Conservation (phyloP, 2,113 vertebrate genomes). For the Epinephelus lanceolatus region DNA sequence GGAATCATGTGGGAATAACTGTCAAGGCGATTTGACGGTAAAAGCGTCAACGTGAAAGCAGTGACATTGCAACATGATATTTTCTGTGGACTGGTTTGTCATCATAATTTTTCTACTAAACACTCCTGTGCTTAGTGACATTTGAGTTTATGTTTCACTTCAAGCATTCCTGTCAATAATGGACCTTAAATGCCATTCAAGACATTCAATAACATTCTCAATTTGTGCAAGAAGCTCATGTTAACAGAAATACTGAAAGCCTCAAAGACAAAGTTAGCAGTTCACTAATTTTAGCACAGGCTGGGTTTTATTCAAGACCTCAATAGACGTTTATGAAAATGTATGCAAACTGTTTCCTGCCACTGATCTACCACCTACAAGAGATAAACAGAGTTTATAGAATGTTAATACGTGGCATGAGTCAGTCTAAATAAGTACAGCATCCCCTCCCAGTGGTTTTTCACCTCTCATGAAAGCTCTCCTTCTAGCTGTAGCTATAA, state of each 20-base stretch:
- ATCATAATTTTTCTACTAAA: not conserved
- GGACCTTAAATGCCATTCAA: not conserved
- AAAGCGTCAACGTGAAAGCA: constrained; percentile 10
- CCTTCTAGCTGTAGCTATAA: not conserved
- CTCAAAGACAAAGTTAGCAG: not conserved
- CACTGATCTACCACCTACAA: not conserved
- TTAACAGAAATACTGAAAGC: not conserved
- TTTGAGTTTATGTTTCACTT: not conserved
- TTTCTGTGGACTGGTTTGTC: not conserved
- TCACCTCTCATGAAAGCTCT: not conserved
- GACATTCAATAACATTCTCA: not conserved
- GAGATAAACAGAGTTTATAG: not conserved
- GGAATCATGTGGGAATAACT: constrained; percentile 17
- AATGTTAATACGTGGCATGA: not conserved
- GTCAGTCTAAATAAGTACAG: constrained; percentile 1
- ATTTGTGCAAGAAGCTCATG: not conserved
- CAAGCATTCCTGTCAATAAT: not conserved
- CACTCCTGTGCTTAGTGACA: not conserved
- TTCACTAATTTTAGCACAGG: not conserved
- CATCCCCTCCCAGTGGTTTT: not conserved
- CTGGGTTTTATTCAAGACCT: not conserved
- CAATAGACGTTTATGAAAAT: not conserved
- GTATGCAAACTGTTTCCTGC: not conserved
- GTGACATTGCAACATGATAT: not conserved
- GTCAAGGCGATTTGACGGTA: constrained; percentile 7